Conservation (phyloP, 2,888 invertebrate species). For the Sphaeridia pumilis region DNA sequence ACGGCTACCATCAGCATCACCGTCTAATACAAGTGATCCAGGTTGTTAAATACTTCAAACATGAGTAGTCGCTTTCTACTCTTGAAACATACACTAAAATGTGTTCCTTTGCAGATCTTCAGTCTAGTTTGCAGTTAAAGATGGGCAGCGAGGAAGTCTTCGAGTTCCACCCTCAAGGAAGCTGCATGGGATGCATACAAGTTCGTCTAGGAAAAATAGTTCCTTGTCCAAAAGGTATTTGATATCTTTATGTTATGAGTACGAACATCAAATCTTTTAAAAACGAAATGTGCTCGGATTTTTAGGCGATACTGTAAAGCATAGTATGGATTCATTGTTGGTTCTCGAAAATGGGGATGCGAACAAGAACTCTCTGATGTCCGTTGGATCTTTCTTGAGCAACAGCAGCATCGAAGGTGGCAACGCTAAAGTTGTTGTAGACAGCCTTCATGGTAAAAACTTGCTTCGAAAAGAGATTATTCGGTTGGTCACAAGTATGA, state of each 20-base stretch:
- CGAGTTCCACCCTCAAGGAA: slow-evolving; percentile 16
- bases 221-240: neutral
- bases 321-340: slow-evolving; percentile 8
- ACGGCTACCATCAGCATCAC: neutral
- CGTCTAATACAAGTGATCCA: neutral
- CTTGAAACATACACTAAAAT: no score
- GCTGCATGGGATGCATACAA: neutral
- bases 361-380: slow-evolving; percentile 18
- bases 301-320: slow-evolving; percentile 5
- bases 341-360: slow-evolving; percentile 2
- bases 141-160: slow-evolving; percentile 10
- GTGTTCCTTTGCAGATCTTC: no score
- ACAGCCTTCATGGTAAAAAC: slow-evolving; percentile 24
- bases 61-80: no score
- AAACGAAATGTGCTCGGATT: neutral
- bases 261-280: neutral
- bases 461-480: slow-evolving; percentile 51
- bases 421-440: slow-evolving; percentile 17
- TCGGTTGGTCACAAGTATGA: slow-evolving; percentile 58
- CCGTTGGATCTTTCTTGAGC: slow-evolving; percentile 16
- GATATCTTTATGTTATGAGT: neutral
- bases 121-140: neutral
- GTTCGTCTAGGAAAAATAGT: neutral
- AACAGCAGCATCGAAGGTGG: slow-evolving; percentile 15
- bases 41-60: neutral